Percentiles rank a stretch among this genome's conserved stretches.
phyloP scores from a whole-genome alignment of 92 coral and sea anemone species.

The Actinostola sp. region DNA sequence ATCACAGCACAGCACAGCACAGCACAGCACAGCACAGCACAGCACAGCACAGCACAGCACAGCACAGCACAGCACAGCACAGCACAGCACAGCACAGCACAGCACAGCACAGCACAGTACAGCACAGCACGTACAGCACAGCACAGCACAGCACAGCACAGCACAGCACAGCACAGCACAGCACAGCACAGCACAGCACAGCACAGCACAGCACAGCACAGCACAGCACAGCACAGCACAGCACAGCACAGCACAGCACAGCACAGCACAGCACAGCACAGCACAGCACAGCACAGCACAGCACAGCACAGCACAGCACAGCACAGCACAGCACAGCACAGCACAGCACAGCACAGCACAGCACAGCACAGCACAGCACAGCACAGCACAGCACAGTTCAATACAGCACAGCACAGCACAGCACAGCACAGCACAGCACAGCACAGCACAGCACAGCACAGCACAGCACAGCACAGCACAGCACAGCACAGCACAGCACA shows the following conservation, averaged over 20 bases:
- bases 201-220: slow-evolving; percentile 24
- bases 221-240: slow-evolving; percentile 11
- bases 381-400: too few species aligned
- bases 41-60: slow-evolving; percentile 24
- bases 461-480: slow-evolving; percentile 23
- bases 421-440: slow-evolving; percentile 28
- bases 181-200: slow-evolving; percentile 14
- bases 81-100: slow-evolving; percentile 27
- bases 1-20: slow-evolving; percentile 40
- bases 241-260: slow-evolving; percentile 21
- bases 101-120: slow-evolving; percentile 23
- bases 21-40: slow-evolving; percentile 36
- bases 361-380: too few species aligned
- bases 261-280: too few species aligned
- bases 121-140: slow-evolving; percentile 42
- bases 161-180: slow-evolving; percentile 28
- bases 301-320: too few species aligned
- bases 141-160: slow-evolving; percentile 38
- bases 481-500: slow-evolving; percentile 25
- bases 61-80: slow-evolving; percentile 22
- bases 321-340: too few species aligned
- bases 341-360: too few species aligned
- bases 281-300: too few species aligned
- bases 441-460: slow-evolving; percentile 26
- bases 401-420: slow-evolving; percentile 34